Evolutionary conservation across 2,113 vertebrate genomes (phyloP), one percentile per base, ranked within the genome.

Genomic region (Silurus meridionalis): DNA sequence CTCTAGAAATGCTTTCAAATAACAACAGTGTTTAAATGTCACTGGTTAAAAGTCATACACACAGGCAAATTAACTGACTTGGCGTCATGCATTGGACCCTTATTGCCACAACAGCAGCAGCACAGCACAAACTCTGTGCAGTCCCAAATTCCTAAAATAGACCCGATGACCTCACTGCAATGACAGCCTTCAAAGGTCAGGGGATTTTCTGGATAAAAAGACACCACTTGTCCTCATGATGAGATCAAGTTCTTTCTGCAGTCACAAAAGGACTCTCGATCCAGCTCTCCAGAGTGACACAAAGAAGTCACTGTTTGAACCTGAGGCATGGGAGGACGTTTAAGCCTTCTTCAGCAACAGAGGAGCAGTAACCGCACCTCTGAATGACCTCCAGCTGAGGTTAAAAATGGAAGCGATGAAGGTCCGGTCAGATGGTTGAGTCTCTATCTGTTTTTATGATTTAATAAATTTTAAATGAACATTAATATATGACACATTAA

Each of bases 161-260:
- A 84, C 37, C 66, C 28, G 4, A 81, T 90, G 91, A 92, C 11
- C 83, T 91, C 92, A 90, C 86, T 69, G 80, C 78, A 63, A 55
- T 46, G 67, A 25, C 85, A 85, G 77, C 75, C 71, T 19, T 5
- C 60, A 80, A 71, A 80, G 67, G 21, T 15, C 84, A 84, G 82
- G 37, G 86, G n/a, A 69, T 88, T 90, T 87, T 87, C 83, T 23
- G 6, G 77, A 88, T 90, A 92, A 92, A 93, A 92, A 91, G 91
- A 80, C 25, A 81, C 79, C 87, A 79, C 90, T 87, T 92, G 88
- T 91, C 72, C 81, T 71, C 17, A 21, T 0, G 81, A 90, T 94
- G 93, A 94, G 90, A 90, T 94, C 92, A 93, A 78, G 84, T 37
- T 60, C 52, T 61, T 67, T 66, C 58, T 78, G 15, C 8, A 50